A percentile compares a stretch with the other conserved stretches of the same genome.
Conservation (phyloP, 2,113 vertebrate genomes). For the Arothron firmamentum region DNA sequence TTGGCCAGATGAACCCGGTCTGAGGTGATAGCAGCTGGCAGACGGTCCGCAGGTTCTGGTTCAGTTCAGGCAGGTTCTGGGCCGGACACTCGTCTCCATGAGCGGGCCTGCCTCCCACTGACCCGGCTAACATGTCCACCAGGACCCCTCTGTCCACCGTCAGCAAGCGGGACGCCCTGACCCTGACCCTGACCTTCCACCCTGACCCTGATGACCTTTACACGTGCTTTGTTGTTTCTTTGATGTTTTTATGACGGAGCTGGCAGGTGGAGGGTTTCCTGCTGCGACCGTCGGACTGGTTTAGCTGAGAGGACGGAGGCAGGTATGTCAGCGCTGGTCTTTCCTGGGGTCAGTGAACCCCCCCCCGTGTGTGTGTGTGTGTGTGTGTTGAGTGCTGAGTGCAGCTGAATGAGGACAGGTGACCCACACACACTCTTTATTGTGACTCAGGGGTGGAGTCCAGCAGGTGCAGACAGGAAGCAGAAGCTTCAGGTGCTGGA, state of each 20-base stretch:
- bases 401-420: constrained; percentile 38
- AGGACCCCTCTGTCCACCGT: constrained; percentile 46
- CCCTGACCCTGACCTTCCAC: too few species aligned
- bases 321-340: neutral
- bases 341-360: constrained; percentile 1
- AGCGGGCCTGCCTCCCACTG: constrained; percentile 17
- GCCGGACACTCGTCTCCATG: constrained; percentile 32
- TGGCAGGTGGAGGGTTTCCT: too few species aligned
- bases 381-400: too few species aligned
- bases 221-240: too few species aligned
- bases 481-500: constrained; percentile 51
- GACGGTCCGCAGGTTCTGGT: constrained; percentile 1
- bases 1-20: neutral
- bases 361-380: neutral
- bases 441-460: too few species aligned
- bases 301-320: too few species aligned
- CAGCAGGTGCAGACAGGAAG: constrained; percentile 53
- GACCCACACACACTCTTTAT: constrained; percentile 58
- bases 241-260: too few species aligned
- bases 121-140: constrained; percentile 40
- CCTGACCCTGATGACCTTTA: too few species aligned
- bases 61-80: constrained; percentile 21
- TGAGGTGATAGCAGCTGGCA: neutral
- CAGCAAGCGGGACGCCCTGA: constrained; percentile 5
- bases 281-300: too few species aligned